Conservation (phyloP, 1,140 invertebrate species). For the Dreissena polymorpha region DNA sequence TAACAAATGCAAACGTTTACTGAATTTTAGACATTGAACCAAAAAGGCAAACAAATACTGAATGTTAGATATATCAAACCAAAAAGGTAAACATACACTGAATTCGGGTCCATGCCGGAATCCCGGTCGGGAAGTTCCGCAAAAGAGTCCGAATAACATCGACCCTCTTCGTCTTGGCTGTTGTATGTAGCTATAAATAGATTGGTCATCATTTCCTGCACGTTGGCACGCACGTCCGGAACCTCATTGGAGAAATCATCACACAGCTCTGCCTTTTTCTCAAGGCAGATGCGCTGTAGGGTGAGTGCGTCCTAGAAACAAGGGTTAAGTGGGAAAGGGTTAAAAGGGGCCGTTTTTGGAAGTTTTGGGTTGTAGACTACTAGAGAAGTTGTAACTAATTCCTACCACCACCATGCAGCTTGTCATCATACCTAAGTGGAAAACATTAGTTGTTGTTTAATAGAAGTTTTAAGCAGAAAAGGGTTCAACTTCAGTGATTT, state of each 20-base stretch:
- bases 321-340: not conserved
- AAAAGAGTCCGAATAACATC: conserved; percentile 98
- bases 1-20: too few species aligned
- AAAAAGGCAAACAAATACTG: conserved; percentile 27
- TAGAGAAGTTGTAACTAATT: too few species aligned
- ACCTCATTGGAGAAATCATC: conserved; percentile 88
- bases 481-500: too few species aligned
- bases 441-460: too few species aligned
- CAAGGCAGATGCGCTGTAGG: conserved; percentile 93
- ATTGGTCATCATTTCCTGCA: conserved; percentile 94
- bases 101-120: conserved; percentile 61
- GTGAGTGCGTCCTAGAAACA: conserved; percentile 90
- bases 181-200: conserved; percentile 97
- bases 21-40: too few species aligned
- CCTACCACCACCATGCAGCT: too few species aligned
- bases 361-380: too few species aligned
- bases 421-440: too few species aligned
- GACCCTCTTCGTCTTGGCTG: conserved; percentile 96
- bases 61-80: not conserved
- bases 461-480: too few species aligned
- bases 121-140: conserved; percentile 86
- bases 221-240: conserved; percentile 92
- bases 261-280: conserved; percentile 92
- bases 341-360: too few species aligned
- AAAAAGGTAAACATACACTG: conserved; percentile 30